Evolutionary conservation across 2,797 vertebrate species (phyloP).

Genomic region (Garrulus glandarius): DNA sequence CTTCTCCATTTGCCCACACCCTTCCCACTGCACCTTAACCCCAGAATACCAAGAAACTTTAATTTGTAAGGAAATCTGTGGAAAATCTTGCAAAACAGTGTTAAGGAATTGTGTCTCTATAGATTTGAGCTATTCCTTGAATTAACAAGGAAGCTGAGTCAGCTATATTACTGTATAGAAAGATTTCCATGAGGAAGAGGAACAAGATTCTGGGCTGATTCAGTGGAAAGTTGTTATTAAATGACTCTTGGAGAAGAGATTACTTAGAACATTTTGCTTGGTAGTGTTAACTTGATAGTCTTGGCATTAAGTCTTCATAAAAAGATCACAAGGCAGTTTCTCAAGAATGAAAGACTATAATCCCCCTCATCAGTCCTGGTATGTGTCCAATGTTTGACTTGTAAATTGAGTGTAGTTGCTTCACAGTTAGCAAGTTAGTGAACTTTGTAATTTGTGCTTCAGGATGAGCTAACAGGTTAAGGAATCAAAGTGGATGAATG

Average conservation of each 20-base stretch:
- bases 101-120: neutral
- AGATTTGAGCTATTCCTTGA: neutral
- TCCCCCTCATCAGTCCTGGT: neutral
- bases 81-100: neutral
- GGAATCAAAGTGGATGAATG: neutral
- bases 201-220: slow-evolving; percentile 6
- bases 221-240: neutral
- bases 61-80: neutral
- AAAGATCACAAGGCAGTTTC: slow-evolving; percentile 10
- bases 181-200: neutral
- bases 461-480: neutral
- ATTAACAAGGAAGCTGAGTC: neutral
- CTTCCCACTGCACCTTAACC: slow-evolving; percentile 42
- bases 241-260: neutral
- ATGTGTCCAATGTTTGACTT: neutral
- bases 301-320: neutral
- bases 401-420: neutral
- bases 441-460: neutral
- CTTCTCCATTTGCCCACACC: neutral
- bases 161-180: neutral
- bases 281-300: slow-evolving; percentile 26
- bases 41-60: slow-evolving; percentile 9
- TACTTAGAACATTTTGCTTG: neutral
- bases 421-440: neutral
- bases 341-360: neutral